These are phyloP conservation scores for Archips crataeganus DNA, from an alignment of 2,888 invertebrate genomes.

Conservation along the genomic window DNA sequence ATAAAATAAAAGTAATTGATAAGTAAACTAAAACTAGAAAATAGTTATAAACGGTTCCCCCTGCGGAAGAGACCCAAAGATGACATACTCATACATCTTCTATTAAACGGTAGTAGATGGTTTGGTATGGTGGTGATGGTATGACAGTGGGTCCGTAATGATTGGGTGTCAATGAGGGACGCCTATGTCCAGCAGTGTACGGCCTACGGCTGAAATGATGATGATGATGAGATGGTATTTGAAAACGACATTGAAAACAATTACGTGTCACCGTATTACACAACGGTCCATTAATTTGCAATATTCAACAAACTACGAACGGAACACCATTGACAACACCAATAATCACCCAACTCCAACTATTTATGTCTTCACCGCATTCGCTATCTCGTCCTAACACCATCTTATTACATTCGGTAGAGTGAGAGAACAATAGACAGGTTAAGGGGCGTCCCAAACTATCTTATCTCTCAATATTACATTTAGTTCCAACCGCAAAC, in stretches of 20 bases:
- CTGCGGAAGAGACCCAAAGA: too few species aligned
- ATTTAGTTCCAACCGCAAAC: conserved; percentile 1
- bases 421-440: not conserved
- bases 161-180: too few species aligned
- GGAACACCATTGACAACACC: not conserved
- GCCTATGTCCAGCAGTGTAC: too few species aligned
- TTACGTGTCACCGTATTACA: not conserved
- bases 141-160: too few species aligned
- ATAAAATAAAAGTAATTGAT: too few species aligned
- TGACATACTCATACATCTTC: too few species aligned
- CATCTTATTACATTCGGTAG: conserved; percentile 1
- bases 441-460: not conserved
- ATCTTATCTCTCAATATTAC: not conserved
- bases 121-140: too few species aligned
- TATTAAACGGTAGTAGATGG: too few species aligned
- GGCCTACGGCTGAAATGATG: too few species aligned
- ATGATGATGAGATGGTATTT: too few species aligned
- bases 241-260: not conserved
- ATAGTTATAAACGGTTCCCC: too few species aligned
- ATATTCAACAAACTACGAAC: not conserved
- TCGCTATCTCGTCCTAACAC: not conserved
- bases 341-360: not conserved
- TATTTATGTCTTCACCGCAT: not conserved
- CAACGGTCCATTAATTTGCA: not conserved
- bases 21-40: too few species aligned